Conservation (phyloP, 2,888 invertebrate species). For the Ctenicera cuprea region DNA sequence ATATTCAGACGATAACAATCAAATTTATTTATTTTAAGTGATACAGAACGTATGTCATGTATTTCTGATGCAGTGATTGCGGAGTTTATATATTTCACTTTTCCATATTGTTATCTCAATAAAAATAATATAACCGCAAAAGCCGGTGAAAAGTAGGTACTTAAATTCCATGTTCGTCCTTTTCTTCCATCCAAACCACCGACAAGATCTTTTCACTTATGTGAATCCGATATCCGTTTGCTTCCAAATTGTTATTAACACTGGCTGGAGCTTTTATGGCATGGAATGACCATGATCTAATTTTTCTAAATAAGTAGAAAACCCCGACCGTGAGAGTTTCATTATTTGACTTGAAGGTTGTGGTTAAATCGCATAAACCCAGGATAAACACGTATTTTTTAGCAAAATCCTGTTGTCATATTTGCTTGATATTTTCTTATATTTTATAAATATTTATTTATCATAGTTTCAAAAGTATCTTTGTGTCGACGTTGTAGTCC, state of each 20-base stretch:
- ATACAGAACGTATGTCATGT: too few relatives aligned
- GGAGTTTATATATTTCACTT: too few relatives aligned
- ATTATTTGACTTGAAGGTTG: constrained; percentile 33
- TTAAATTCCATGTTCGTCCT: constrained; percentile 9
- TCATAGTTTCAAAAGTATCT: too few relatives aligned
- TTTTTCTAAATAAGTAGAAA: constrained; percentile 47
- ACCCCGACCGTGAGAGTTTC: constrained; percentile 4
- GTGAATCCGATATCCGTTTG: constrained; percentile 43
- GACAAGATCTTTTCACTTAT: constrained; percentile 39
- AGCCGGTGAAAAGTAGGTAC: not conserved
- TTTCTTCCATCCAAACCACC: constrained; percentile 11
- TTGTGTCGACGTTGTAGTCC: too few relatives aligned
- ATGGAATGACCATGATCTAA: constrained; percentile 51
- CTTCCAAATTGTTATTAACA: constrained; percentile 37
- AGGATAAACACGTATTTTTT: not conserved
- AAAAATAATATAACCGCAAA: too few relatives aligned
- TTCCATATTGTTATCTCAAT: too few relatives aligned
- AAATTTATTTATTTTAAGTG: too few relatives aligned
- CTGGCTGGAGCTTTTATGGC: constrained; percentile 45
- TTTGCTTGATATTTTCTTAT: too few relatives aligned
- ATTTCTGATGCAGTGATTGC: too few relatives aligned
- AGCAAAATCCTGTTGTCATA: too few relatives aligned
- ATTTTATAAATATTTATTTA: too few relatives aligned
- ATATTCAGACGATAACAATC: too few relatives aligned
- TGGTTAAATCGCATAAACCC: constrained; percentile 39